phyloP scores from a whole-genome alignment of 2,113 vertebrate genomes.

The Lagopus muta region DNA sequence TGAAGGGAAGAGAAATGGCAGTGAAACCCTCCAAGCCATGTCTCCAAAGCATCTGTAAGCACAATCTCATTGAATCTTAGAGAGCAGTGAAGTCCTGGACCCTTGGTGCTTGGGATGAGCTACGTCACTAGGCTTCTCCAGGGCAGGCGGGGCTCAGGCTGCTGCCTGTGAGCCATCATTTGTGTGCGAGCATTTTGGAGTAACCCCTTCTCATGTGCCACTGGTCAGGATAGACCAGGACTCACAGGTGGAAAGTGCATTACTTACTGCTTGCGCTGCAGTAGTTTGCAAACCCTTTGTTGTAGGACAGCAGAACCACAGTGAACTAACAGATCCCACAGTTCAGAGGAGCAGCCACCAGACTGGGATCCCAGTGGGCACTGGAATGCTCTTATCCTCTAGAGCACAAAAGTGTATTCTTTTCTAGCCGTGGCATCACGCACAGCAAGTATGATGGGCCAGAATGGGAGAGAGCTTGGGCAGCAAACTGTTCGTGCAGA shows the following conservation, averaged over 20 bases:
- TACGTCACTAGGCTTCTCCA: neutral
- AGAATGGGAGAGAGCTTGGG: neutral
- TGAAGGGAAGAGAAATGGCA: neutral
- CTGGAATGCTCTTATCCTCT: neutral
- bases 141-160: neutral
- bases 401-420: neutral
- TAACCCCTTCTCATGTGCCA: neutral
- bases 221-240: neutral
- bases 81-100: neutral
- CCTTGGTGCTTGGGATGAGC: neutral
- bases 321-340: neutral
- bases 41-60: neutral
- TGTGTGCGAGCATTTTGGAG: neutral
- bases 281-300: neutral
- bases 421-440: rapidly evolving
- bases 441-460: neutral
- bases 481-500: neutral
- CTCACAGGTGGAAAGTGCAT: neutral
- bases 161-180: neutral
- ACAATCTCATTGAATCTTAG: neutral
- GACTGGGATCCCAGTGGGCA: neutral
- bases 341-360: neutral
- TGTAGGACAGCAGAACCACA: neutral
- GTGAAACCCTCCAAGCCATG: neutral
- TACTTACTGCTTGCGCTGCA: neutral